Evolutionary conservation across 2,888 invertebrate genomes (phyloP).

Genomic region (Caenorhabditis parvicauda): DNA sequence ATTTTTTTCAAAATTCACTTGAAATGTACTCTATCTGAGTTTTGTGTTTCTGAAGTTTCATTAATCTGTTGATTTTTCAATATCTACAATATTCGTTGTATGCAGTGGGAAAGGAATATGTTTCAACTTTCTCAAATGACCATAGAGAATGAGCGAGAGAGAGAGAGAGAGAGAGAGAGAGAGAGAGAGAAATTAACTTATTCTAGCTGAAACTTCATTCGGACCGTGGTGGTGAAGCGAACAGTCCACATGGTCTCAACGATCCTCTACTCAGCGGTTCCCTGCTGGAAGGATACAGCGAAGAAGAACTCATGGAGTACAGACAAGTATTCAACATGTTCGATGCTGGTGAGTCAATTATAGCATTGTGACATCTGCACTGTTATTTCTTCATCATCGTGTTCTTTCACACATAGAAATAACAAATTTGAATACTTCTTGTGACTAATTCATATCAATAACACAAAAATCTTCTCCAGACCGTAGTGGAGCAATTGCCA

Average conservation of each 20-base stretch:
- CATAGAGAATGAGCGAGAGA: too few species aligned
- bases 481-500: constrained; percentile 44
- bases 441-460: too few species aligned
- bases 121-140: too few species aligned
- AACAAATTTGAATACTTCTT: too few species aligned
- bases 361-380: too few species aligned
- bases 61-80: neutral
- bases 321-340: constrained; percentile 62
- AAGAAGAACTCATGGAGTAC: constrained; percentile 58
- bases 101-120: too few species aligned
- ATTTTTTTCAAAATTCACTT: too few species aligned
- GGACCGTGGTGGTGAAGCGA: constrained; percentile 41
- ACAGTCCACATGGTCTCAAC: constrained; percentile 18
- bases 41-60: neutral
- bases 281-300: constrained; percentile 45
- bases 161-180: neutral
- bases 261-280: constrained; percentile 31
- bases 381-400: too few species aligned
- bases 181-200: neutral
- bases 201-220: constrained; percentile 50
- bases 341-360: constrained; percentile 51
- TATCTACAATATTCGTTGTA: too few species aligned
- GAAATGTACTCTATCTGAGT: too few species aligned
- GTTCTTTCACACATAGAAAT: too few species aligned
- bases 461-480: constrained; percentile 22